These are phyloP conservation scores for Argopecten irradians DNA, from an alignment of 1,140 invertebrate genomes.

Conservation along the genomic window DNA sequence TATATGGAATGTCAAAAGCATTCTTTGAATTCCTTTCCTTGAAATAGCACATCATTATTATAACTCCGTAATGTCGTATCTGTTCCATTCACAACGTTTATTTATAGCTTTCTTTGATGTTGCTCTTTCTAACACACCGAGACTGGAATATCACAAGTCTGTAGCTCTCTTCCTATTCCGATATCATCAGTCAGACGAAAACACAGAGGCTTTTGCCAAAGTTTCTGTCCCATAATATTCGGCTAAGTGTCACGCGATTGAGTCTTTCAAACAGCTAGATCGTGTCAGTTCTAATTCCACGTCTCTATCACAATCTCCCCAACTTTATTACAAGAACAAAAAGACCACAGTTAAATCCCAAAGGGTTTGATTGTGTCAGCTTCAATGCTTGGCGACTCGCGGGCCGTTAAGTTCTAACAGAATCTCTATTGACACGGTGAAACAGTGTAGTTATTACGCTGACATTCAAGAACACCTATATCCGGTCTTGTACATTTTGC, in stretches of 20 bases:
- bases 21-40: not conserved
- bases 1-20: not conserved
- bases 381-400: not conserved
- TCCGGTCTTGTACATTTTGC: not conserved
- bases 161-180: not conserved
- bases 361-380: not conserved
- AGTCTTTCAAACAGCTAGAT: not conserved
- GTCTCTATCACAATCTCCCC: not conserved
- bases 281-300: not conserved
- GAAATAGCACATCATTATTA: not conserved
- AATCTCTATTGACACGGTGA: not conserved
- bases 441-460: not conserved
- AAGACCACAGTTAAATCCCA: not conserved
- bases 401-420: not conserved
- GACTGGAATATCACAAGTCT: not conserved
- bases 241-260: not conserved
- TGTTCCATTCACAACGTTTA: not conserved
- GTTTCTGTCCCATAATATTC: not conserved
- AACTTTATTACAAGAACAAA: constrained; percentile 17
- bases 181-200: not conserved
- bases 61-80: not conserved
- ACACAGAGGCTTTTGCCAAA: not conserved
- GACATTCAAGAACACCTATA: not conserved
- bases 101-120: not conserved
- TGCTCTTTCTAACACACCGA: not conserved